These are phyloP conservation scores for Drosophila paucipuncta DNA, from an alignment of 2,888 invertebrate species.

Conservation along the genomic window DNA sequence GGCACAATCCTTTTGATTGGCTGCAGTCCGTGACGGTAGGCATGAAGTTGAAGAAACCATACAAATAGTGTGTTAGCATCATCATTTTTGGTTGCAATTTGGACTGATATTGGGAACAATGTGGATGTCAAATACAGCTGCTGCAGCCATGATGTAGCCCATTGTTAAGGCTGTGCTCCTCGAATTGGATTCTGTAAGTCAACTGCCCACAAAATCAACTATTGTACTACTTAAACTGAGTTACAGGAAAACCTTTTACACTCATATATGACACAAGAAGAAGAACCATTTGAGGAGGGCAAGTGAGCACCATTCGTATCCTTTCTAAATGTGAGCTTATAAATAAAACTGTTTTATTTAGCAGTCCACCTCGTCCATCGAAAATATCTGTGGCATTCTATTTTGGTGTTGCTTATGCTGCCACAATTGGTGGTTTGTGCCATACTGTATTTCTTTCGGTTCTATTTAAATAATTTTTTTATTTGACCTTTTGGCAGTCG, in stretches of 20 bases:
- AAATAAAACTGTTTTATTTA: not conserved
- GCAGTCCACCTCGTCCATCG: constrained; percentile 86
- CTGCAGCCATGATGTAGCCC: constrained; percentile 97
- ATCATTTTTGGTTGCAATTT: constrained; percentile 84
- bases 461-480: not conserved
- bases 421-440: constrained; percentile 91
- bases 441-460: constrained; percentile 85
- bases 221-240: not conserved
- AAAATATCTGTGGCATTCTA: constrained; percentile 90
- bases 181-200: constrained; percentile 71
- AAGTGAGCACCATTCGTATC: constrained; percentile 45
- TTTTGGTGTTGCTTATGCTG: constrained; percentile 90
- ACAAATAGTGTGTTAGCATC: not conserved
- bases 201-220: not conserved
- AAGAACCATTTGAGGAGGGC: constrained; percentile 59
- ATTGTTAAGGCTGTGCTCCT: constrained; percentile 71
- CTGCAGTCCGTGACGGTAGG: constrained; percentile 89
- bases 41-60: not conserved
- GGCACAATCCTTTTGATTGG: constrained; percentile 91
- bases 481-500: constrained; percentile 53
- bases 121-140: constrained; percentile 98
- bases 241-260: constrained; percentile 55
- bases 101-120: constrained; percentile 94
- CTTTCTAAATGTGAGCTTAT: not conserved
- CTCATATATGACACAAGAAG: constrained; percentile 50